phyloP scores from a whole-genome alignment of 1,140 invertebrate genomes.

The Gryon sp. region DNA sequence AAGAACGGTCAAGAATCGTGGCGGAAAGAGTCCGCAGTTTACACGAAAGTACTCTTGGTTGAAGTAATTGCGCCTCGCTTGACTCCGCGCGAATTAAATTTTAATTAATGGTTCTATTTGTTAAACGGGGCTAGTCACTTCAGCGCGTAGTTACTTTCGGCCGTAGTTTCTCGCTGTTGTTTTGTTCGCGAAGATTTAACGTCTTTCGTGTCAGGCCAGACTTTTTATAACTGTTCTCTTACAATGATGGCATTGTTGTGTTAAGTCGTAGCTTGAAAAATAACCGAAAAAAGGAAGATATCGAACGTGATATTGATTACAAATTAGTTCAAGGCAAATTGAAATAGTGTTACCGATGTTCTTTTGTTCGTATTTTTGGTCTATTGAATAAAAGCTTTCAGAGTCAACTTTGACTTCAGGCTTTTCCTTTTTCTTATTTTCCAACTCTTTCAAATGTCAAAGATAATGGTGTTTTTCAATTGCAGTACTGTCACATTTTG shows the following conservation, averaged over 20 bases:
- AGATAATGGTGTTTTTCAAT: no score
- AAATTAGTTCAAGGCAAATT: constrained; percentile 8
- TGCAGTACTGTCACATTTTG: no score
- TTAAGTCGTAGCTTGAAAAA: constrained; percentile 4
- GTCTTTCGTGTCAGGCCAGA: constrained; percentile 1
- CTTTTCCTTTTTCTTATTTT: no score
- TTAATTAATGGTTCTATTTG: constrained; percentile 67
- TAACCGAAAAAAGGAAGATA: not conserved
- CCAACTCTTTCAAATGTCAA: no score
- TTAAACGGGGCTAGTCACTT: constrained; percentile 17
- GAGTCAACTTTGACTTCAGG: not conserved
- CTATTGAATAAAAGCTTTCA: not conserved
- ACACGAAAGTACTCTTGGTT: constrained; percentile 11
- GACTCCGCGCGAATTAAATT: constrained; percentile 31
- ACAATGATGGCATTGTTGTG: constrained; percentile 14
- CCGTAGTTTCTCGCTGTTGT: constrained; percentile 1
- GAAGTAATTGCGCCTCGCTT: constrained; percentile 15
- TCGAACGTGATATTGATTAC: constrained; percentile 21
- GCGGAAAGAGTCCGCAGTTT: constrained; percentile 9
- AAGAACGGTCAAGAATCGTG: constrained; percentile 8
- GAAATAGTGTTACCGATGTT: not conserved
- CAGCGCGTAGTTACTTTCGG: constrained; percentile 5
- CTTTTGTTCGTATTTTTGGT: constrained; percentile 8
- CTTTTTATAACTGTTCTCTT: constrained; percentile 13
- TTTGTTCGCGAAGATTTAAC: constrained; percentile 28